Base-by-base conservation (phyloP, 2,797 vertebrate genomes). In the Gymnothorax javanicus region DNA sequence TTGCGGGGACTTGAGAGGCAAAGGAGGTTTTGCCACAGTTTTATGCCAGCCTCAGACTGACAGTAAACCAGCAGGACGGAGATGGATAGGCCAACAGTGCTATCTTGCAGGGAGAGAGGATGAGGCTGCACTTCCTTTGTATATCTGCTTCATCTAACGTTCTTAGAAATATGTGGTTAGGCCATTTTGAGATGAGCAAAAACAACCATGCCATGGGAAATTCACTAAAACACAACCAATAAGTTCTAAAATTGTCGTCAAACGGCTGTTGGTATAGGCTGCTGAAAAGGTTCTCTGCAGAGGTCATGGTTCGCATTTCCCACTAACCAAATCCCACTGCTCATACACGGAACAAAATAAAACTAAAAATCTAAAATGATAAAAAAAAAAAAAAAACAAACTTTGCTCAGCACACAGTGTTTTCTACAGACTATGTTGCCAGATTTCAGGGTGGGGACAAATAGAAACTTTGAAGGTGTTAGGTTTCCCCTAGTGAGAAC, bases 1-100 rank as follows among this genome's bases (percentile, higher is more conserved):
- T 96, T 95, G 94, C 95, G 94, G 95, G 92, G 91, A 94, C 93
- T 93, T 94, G 92, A 93, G 94, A 94, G 93, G 93, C 93, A 43
- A 83, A 82, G 87, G 57, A 33, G 60, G 75, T 25, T 9, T 59
- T 5, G 57, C 60, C 25, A 43, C 3, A 17, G 93, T 93, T 94
- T 91, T 94, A 90, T 91, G 91, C 60, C 25, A 84, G 27, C 50
- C 12, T 52, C 54, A 84, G 60, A 57, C 9, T 6, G 56, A 59
- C 12, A 15, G 9, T 27, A 82, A 58, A 4, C n/a, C 50, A 25
- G 54, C 56, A 4, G 2, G 81, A 57, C 82, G 79, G 89, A 89
- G 90, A 91, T 92, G 92, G 91, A 93, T 91, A 93, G 93, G 91
- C 90, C 92, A 93, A 93, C 93, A 92, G 92, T 92, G 93, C 93